A percentile compares a stretch with the other conserved stretches of the same genome.
Conservation (phyloP, 2,113 vertebrate species). For the Panthera leo region DNA sequence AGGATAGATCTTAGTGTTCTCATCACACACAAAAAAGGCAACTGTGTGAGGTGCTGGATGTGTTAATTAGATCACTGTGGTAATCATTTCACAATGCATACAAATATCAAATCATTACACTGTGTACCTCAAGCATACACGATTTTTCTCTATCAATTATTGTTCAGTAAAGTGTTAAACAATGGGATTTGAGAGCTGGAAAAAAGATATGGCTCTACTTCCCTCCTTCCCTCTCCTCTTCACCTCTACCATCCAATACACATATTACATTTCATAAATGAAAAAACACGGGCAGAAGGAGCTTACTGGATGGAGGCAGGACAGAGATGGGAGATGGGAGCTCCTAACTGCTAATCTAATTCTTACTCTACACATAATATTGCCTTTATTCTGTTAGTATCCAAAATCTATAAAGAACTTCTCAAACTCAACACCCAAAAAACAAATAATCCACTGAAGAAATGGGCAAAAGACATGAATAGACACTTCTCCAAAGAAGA, state of each 20-base stretch:
- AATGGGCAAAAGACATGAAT: too few relatives aligned
- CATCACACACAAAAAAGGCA: not conserved
- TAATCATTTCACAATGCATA: not conserved
- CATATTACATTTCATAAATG: not conserved
- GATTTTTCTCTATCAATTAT: not conserved
- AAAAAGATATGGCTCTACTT: not conserved
- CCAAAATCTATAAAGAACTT: too few relatives aligned
- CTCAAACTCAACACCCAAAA: too few relatives aligned
- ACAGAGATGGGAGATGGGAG: not conserved
- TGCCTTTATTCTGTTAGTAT: not conserved
- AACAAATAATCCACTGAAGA: too few relatives aligned
- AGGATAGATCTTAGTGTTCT: not conserved
- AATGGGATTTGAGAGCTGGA: not conserved
- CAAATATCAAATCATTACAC: not conserved
- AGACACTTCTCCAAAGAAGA: too few relatives aligned
- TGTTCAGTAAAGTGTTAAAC: not conserved
- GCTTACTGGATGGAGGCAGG: not conserved
- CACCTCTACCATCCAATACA: not conserved
- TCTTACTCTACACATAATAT: not conserved
- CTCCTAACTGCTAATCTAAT: not conserved
- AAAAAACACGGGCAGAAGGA: not conserved
- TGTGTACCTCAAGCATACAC: not conserved
- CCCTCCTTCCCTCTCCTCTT: not conserved
- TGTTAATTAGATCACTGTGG: not conserved
- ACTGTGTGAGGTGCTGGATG: not conserved